These are phyloP conservation scores for Pseudoips prasinana DNA, from an alignment of 2,888 invertebrate genomes.

Conservation along the genomic window DNA sequence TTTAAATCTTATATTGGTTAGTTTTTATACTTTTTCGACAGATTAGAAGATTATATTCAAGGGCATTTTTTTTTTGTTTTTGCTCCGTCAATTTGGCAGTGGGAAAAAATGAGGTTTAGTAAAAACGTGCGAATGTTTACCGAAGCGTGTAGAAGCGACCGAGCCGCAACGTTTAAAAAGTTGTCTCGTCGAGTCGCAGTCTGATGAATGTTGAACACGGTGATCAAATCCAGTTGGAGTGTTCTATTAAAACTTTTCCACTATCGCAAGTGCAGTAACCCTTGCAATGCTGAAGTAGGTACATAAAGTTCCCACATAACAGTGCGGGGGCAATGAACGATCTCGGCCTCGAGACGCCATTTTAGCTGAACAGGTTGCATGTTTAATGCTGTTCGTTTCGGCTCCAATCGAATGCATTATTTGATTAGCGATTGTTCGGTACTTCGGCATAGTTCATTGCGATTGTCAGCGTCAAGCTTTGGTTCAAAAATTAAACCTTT, in stretches of 20 bases:
- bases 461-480: background rate
- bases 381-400: slow-evolving; percentile 41
- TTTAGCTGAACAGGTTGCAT: slow-evolving; percentile 46
- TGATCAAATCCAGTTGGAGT: slow-evolving; percentile 22
- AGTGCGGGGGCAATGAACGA: slow-evolving; percentile 58
- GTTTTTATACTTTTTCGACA: no score
- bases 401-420: slow-evolving; percentile 18
- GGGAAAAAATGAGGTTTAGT: background rate
- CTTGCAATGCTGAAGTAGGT: slow-evolving; percentile 35
- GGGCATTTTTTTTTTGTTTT: slow-evolving; percentile 1
- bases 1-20: no score
- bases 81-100: no score
- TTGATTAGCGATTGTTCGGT: slow-evolving; percentile 20
- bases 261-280: slow-evolving; percentile 42
- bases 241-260: slow-evolving; percentile 52
- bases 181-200: background rate
- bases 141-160: background rate
- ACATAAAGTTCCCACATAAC: slow-evolving; percentile 44
- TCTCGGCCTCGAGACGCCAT: slow-evolving; percentile 55
- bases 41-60: no score
- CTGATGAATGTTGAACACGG: slow-evolving; percentile 20
- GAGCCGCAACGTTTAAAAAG: background rate
- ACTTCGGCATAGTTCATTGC: background rate
- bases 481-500: no score
- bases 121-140: background rate